Base-by-base conservation (phyloP, 1,140 invertebrate species). In the Samia ricini region DNA sequence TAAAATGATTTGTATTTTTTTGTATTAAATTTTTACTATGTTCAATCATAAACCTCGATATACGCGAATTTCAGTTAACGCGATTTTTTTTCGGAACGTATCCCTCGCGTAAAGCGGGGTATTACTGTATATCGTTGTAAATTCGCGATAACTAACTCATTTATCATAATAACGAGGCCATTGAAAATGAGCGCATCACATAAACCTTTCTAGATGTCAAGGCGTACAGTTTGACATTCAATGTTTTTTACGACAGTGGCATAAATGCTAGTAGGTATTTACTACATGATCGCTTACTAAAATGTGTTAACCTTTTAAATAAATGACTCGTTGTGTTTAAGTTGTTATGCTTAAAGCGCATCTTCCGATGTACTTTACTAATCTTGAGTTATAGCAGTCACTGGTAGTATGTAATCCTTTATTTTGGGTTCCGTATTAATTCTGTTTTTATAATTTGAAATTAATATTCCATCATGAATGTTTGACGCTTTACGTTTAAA, bases 141-240 rank as follows among this genome's bases (percentile, higher is more conserved):
- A 42, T 42, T 42, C n/a, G 33, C 33, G 15, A 42, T 42, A 42
- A 15, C 15, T 42, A 15, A 15, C 1, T 42, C 33, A 15, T 42
- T 42, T 42, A 12, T 42, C 33, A 42, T 15, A 42, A 42, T 42
- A 42, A 15, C 12, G 33, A 42, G 33, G 33, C 12, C 33, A 1
- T 42, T 42, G 33, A 12, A 12, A 15, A 26, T 26, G 33, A n/a
- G 33, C 4, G 10, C n/a, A 29, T 29, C 26, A 29, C 12, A 12
- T 42, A 42, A 55, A 29, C 60, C 48, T 62, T 56, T 56, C 26
- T 36, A 50, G 60, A 56, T 62, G 36, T 29, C 60, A 62, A 62
- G 52, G 54, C 54, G 54, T 56, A 33, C n/a, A 56, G 52, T 23
- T 62, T 62, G 52, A 49, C 60, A 62, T 49, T 26, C 15, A 21